phyloP scores from a whole-genome alignment of 1,140 invertebrate species.

The Pinna nobilis region DNA sequence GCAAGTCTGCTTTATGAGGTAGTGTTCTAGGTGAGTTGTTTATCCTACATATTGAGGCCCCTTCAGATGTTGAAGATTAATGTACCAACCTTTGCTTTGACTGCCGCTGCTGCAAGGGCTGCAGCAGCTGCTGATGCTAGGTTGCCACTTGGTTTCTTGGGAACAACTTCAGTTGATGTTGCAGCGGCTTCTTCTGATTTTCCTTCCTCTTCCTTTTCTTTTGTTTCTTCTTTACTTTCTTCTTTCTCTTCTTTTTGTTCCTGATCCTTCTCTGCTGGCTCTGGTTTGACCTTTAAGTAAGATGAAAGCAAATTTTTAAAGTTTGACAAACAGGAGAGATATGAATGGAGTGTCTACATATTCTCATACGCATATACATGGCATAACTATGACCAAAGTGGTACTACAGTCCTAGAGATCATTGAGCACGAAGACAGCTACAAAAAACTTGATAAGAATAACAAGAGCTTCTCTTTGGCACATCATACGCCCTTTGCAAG shows the following conservation, averaged over 20 bases:
- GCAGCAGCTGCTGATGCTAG: slow-evolving; percentile 91
- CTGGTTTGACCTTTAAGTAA: background rate
- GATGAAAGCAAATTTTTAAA: background rate
- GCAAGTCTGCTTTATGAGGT: too few relatives aligned
- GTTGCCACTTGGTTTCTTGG: slow-evolving; percentile 60
- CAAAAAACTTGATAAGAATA: too few relatives aligned
- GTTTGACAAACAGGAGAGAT: too few relatives aligned
- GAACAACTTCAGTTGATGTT: slow-evolving; percentile 47
- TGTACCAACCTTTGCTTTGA: slow-evolving; percentile 90
- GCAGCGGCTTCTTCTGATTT: slow-evolving; percentile 62
- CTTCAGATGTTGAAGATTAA: background rate
- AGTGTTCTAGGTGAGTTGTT: too few relatives aligned
- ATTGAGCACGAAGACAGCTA: too few relatives aligned
- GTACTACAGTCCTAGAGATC: too few relatives aligned
- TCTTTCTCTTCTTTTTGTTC: slow-evolving; percentile 61
- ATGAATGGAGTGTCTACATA: too few relatives aligned
- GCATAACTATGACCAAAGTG: too few relatives aligned
- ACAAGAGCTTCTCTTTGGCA: too few relatives aligned
- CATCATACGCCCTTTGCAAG: too few relatives aligned
- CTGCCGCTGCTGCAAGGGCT: slow-evolving; percentile 95
- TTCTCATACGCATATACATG: too few relatives aligned
- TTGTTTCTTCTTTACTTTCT: slow-evolving; percentile 66
- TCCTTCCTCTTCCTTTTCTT: slow-evolving; percentile 62
- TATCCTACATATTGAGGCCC: background rate
- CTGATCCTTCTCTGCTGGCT: slow-evolving; percentile 38